Conservation (phyloP, 1,140 invertebrate species). For the Drosophila nigromelanica region DNA sequence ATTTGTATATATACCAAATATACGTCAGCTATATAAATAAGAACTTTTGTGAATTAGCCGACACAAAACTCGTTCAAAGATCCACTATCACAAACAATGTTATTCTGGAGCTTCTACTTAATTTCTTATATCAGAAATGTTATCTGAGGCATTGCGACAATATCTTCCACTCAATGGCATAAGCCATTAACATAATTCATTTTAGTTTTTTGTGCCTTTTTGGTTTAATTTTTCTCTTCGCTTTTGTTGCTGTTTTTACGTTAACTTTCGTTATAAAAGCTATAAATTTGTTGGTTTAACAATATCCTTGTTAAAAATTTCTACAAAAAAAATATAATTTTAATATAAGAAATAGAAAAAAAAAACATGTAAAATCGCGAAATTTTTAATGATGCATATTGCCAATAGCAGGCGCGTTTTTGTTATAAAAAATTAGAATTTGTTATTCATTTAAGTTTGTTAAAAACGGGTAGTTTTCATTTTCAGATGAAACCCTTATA, state of each 20-base stretch:
- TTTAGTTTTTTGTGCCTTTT: slow-evolving; percentile 56
- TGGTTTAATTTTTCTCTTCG: slow-evolving; percentile 49
- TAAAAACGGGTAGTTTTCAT: too few species aligned
- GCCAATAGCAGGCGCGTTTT: slow-evolving; percentile 77
- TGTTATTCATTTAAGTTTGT: slow-evolving; percentile 45
- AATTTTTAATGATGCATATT: slow-evolving; percentile 69
- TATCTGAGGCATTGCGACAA: slow-evolving; percentile 8
- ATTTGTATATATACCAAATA: neutral
- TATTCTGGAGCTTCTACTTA: neutral
- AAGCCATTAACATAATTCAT: slow-evolving; percentile 6
- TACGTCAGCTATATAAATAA: neutral
- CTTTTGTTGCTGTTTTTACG: slow-evolving; percentile 63
- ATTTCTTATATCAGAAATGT: neutral
- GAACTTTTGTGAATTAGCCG: neutral
- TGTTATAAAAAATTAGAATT: slow-evolving; percentile 49
- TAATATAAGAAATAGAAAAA: slow-evolving; percentile 6
- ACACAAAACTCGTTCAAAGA: neutral
- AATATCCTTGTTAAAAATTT: slow-evolving; percentile 74
- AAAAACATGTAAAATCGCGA: slow-evolving; percentile 39
- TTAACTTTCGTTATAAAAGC: slow-evolving; percentile 65
- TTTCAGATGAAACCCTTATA: neutral
- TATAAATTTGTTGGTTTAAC: slow-evolving; percentile 81
- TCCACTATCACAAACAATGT: neutral
- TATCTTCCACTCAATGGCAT: slow-evolving; percentile 7
- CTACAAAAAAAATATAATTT: slow-evolving; percentile 16